Base-by-base conservation (phyloP, 2,797 vertebrate genomes). In the Spheniscus humboldti region DNA sequence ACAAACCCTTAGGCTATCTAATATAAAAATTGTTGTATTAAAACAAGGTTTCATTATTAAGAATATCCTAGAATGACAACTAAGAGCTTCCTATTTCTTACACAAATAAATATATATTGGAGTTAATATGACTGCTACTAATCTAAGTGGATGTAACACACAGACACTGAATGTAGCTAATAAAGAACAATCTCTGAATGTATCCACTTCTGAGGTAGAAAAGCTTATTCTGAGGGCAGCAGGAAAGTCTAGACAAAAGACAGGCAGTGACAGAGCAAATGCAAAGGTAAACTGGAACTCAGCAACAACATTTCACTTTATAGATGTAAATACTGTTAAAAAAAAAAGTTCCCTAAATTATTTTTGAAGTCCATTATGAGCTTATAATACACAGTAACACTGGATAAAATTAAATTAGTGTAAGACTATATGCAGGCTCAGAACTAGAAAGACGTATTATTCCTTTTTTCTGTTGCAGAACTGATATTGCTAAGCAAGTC, bases 91-190 rank as follows among this genome's bases (percentile, higher is more conserved):
- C n/a, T 68, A 45, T n/a, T 48, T 63, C 55, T 69, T 78, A 78
- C 27, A 68, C 31, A 64, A 5, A 5, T 24, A 62, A 79, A 24
- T 9, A 35, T 7, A 62, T 17, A 7, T 31, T 45, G 16, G n/a
- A 57, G 37, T 45, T 62, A 55, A 24, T 30, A 33, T 16, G 28
- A 31, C 33, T 31, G 22, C 33, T 68, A 10, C 27, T 59, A 45
- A 31, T 53, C 25, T 25, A 22, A 53, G 30, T 27, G 28, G 31
- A 9, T 84, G 45, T 8, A 78, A 27, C 22, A 53, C 33, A 57
- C 13, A 59, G 64, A 52, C 5, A 10, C 25, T 12, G 28, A 71
- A 45, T 0, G 0, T 3, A 15, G 71, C 19, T 74, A 9, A 68
- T 45, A 71, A 69, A 66, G 45, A 84, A 45, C 13, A 23, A 7